phyloP scores from a whole-genome alignment of 2,888 invertebrate species.

The Drosophila falleni region DNA sequence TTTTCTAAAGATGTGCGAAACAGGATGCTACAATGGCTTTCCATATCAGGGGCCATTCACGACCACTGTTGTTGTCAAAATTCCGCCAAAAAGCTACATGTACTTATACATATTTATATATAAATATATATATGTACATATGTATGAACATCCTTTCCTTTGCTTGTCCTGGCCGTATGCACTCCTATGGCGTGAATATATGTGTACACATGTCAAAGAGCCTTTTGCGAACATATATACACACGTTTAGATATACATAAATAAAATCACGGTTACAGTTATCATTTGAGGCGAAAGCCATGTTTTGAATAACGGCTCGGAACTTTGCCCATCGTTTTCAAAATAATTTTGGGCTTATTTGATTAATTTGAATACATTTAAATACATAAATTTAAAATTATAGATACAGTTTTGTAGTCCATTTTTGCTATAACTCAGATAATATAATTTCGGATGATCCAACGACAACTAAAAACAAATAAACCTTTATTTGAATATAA shows the following conservation, averaged over 20 bases:
- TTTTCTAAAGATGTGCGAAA: constrained; percentile 62
- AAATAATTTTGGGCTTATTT: constrained; percentile 6
- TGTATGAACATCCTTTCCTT: constrained; percentile 22
- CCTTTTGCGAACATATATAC: constrained; percentile 7
- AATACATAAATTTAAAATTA: too few relatives aligned
- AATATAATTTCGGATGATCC: not conserved
- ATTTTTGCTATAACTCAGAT: not conserved
- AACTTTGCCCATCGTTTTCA: not conserved
- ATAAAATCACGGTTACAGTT: constrained; percentile 1
- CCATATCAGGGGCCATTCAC: constrained; percentile 70
- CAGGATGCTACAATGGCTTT: constrained; percentile 81
- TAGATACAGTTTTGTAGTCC: not conserved
- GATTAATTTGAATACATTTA: not conserved
- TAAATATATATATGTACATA: not conserved
- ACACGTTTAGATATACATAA: not conserved
- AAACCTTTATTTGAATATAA: too few relatives aligned
- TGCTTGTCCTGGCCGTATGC: not conserved
- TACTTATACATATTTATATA: too few relatives aligned
- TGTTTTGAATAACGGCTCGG: constrained; percentile 6
- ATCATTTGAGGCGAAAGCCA: constrained; percentile 13
- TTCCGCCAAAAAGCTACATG: constrained; percentile 16
- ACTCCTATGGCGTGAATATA: not conserved
- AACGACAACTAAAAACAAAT: not conserved
- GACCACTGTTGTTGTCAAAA: constrained; percentile 16
- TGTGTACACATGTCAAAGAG: constrained; percentile 8